Evolutionary conservation across 1,140 invertebrate species (phyloP), one percentile per base, ranked within the genome.

Genomic region (Anastatus disparis): DNA sequence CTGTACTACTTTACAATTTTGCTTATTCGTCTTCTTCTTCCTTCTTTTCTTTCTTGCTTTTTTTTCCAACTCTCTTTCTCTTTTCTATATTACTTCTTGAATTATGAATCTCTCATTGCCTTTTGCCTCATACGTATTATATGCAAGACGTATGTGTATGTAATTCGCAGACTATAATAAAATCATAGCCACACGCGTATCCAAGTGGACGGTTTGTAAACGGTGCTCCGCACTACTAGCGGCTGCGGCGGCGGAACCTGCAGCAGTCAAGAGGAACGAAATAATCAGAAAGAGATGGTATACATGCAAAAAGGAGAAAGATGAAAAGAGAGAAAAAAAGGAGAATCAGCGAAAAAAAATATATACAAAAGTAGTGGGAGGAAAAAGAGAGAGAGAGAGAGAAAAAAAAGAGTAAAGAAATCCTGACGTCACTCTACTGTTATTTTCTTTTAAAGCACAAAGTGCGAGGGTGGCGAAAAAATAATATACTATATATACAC

Each of bases 371-470:
- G 24, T 17, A 63, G 26, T 50, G 27, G 27, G 24, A 48, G 20
- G 27, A 2, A 38, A 3, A 27, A 2, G 2, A 3, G 26, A 9
- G 24, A n/a, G n/a, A n/a, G n/a, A n/a, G n/a, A n/a, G n/a, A n/a
- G n/a, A n/a, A n/a, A n/a, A n/a, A n/a, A n/a, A n/a, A n/a, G n/a
- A n/a, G n/a, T n/a, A n/a, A n/a, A n/a, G n/a, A n/a, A n/a, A n/a
- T n/a, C n/a, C n/a, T 46, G 55, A 68, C 55, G 42, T 68, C 55
- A 68, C 13, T 46, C 13, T 4, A 17, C 2, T 24, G 9, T 56
- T 35, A 20, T 46, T 35, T 26, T n/a, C 8, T 22, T n/a, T n/a
- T n/a, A n/a, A n/a, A n/a, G n/a, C n/a, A n/a, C n/a, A n/a, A n/a
- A n/a, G n/a, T n/a, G n/a, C n/a, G n/a, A n/a, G n/a, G n/a, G n/a